These are phyloP conservation scores for Drosophila nannoptera DNA, from an alignment of 1,140 invertebrate genomes.

Conservation along the genomic window DNA sequence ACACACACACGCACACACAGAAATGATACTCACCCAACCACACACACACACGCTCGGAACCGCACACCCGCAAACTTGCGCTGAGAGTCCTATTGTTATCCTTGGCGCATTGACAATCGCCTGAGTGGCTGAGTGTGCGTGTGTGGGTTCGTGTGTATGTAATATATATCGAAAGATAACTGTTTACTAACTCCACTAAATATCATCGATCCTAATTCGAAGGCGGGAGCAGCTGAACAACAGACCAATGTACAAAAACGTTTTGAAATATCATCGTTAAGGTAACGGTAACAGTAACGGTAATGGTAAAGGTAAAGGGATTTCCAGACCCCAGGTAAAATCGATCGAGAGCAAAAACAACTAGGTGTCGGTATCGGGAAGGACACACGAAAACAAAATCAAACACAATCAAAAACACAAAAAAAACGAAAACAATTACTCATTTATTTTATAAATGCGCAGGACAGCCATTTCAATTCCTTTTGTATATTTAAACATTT, in stretches of 20 bases:
- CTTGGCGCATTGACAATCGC: background rate
- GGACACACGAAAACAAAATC: constrained; percentile 24
- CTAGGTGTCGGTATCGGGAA: constrained; percentile 32
- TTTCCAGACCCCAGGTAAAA: too few relatives aligned
- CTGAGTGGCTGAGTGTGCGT: background rate
- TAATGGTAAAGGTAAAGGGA: constrained; percentile 21
- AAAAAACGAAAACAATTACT: too few relatives aligned
- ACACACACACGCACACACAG: too few relatives aligned
- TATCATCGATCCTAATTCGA: constrained; percentile 26
- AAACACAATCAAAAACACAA: background rate
- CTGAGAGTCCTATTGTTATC: background rate
- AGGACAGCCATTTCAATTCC: constrained; percentile 5
- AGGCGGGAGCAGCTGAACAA: constrained; percentile 9
- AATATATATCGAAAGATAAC: constrained; percentile 23
- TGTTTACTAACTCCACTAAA: constrained; percentile 48
- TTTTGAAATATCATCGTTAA: background rate
- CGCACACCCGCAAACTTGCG: too few relatives aligned
- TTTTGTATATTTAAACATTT: background rate
- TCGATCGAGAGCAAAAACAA: background rate
- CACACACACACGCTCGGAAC: constrained; percentile 13
- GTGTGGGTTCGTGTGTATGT: constrained; percentile 14
- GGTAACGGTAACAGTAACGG: constrained; percentile 18
- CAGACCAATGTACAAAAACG: background rate
- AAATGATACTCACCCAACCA: constrained; percentile 40
- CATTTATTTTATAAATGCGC: background rate